A percentile compares a stretch with the other conserved stretches of the same genome.
phyloP scores from a whole-genome alignment of 2,797 vertebrate genomes.

The Meriones psammophilus region DNA sequence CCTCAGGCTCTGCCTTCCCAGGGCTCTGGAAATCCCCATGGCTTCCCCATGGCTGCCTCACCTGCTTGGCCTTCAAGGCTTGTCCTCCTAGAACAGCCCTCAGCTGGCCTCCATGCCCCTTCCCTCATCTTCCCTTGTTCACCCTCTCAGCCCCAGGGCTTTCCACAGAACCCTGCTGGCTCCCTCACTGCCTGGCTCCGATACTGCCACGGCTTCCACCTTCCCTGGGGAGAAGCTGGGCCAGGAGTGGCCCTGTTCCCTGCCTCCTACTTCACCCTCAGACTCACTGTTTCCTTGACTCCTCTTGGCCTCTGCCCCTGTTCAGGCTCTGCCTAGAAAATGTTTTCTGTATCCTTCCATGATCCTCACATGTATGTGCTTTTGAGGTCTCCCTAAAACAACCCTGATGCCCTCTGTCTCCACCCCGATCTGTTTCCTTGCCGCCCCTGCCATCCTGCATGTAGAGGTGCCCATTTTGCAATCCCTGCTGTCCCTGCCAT shows the following conservation, averaged over 20 bases:
- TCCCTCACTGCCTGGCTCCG: background rate
- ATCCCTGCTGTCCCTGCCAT: background rate
- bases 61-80: background rate
- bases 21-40: background rate
- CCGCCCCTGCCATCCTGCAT: background rate
- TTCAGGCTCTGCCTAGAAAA: background rate
- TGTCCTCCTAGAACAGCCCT: background rate
- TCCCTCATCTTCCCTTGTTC: background rate
- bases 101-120: background rate
- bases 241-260: background rate
- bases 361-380: background rate
- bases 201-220: background rate
- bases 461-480: rapidly evolving
- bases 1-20: background rate
- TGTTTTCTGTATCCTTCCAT: background rate
- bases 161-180: background rate
- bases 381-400: background rate
- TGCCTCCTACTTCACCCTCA: background rate
- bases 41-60: background rate
- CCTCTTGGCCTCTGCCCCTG: background rate
- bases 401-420: background rate
- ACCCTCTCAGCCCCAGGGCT: background rate
- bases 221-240: background rate
- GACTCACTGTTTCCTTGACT: background rate
- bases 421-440: background rate